Base-by-base conservation (phyloP, 2,797 vertebrate genomes). In the Tinamus major region DNA sequence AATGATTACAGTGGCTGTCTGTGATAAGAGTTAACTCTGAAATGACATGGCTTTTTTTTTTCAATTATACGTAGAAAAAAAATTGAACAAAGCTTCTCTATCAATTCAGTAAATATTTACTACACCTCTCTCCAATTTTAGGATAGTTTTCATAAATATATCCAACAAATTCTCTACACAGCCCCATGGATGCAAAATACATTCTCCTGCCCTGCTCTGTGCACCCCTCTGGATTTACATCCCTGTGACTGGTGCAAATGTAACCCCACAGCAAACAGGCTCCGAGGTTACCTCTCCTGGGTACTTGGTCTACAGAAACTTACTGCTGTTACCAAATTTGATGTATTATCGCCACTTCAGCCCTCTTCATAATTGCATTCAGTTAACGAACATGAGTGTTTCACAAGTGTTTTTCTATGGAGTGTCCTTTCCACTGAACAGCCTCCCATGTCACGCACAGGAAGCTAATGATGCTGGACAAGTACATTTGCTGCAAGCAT, bases 391-490 rank as follows among this genome's bases (percentile, higher is more conserved):
- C 3, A 20, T 23, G 31, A 62, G 11, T 61, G 12, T 27, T 74
- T 46, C 37, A 46, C 56, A 33, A 33, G 20, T 14, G 31, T 29
- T 46, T 75, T 93, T 35, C 61, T 48, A 6, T 4, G 23, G 58
- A 48, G 31, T 4, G 16, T 24, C 56, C 49, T 93, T 46, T 33
- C 55, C 62, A 20, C 5, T 33, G 21, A 55, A 62, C 0, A 74
- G 27, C 11, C 6, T 18, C 31, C 75, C 59, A 3, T 21, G 37
- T n/a, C 35, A 20, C 9, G 46, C 13, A 35, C 35, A 11, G 44
- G 7, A 35, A 78, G 37, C 3, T 42, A 62, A 75, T 35, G 12
- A 42, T 0, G 0, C 51, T 16, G 27, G 37, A 33, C 12, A 53
- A 33, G 4, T 35, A 46, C 51, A 17, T 14, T 33, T 72, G 20